These are phyloP conservation scores for Eristalis intricaria DNA, from an alignment of 2,888 invertebrate genomes.

Conservation along the genomic window DNA sequence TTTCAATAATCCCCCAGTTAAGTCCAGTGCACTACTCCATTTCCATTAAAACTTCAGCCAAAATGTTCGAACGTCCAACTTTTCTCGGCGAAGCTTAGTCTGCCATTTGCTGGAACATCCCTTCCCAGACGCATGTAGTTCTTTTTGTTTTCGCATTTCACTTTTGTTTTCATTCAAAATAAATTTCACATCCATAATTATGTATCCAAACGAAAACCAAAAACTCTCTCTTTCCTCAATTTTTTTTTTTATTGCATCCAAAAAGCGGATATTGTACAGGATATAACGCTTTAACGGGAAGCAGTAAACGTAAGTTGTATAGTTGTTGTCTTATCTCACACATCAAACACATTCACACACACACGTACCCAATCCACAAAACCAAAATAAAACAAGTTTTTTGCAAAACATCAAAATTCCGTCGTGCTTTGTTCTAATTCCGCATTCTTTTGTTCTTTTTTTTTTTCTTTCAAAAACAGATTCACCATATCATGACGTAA, in stretches of 20 bases:
- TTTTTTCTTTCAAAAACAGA: constrained; percentile 82
- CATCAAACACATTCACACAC: neutral
- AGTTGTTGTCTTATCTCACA: constrained; percentile 31
- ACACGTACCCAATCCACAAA: constrained; percentile 1
- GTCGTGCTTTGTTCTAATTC: constrained; percentile 2
- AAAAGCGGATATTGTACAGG: constrained; percentile 81
- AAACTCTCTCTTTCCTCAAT: constrained; percentile 43
- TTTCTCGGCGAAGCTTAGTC: neutral
- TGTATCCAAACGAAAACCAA: constrained; percentile 53
- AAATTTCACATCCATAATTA: constrained; percentile 27
- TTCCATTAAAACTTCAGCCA: neutral
- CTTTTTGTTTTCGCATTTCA: neutral
- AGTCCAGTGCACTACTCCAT: too few relatives aligned
- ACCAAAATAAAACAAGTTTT: neutral
- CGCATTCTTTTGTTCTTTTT: constrained; percentile 38
- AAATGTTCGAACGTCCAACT: too few relatives aligned
- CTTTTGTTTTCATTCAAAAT: neutral
- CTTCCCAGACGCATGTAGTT: neutral
- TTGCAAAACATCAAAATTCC: neutral
- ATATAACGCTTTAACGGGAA: constrained; percentile 81
- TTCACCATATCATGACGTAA: constrained; percentile 96
- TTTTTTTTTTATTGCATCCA: constrained; percentile 69
- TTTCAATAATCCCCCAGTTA: too few relatives aligned
- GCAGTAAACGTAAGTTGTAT: constrained; percentile 80
- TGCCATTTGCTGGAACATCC: neutral